These are phyloP conservation scores for Hecatera dysodea DNA, from an alignment of 2,888 invertebrate species.

Conservation along the genomic window DNA sequence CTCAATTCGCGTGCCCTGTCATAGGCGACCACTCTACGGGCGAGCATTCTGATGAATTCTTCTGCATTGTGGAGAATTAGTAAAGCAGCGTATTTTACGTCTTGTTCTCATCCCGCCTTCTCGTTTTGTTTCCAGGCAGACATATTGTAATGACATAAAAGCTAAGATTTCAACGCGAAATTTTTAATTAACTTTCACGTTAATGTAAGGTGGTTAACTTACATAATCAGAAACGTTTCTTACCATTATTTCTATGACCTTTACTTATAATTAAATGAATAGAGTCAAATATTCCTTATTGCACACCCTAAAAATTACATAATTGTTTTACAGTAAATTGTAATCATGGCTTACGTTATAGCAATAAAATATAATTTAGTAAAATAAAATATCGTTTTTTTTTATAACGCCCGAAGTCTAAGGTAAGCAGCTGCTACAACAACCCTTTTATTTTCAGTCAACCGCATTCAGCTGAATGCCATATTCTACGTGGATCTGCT, in stretches of 20 bases:
- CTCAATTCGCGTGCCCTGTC: constrained; percentile 57
- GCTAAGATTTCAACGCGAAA: constrained; percentile 39
- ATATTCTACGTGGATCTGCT: too few species aligned
- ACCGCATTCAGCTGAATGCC: too few species aligned
- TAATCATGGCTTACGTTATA: too few species aligned
- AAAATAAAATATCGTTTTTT: too few species aligned
- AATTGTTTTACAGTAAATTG: too few species aligned
- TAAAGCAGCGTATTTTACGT: constrained; percentile 63
- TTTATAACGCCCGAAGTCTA: too few species aligned
- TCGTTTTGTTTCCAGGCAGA: constrained; percentile 57
- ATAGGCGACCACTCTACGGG: constrained; percentile 61
- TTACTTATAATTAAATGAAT: background rate
- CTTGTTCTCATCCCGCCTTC: constrained; percentile 50
- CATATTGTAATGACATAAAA: constrained; percentile 59
- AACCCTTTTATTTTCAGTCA: background rate
- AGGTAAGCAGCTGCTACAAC: too few species aligned
- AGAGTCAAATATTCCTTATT: too few species aligned
- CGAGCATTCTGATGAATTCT: constrained; percentile 73
- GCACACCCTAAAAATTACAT: too few species aligned
- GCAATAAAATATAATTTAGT: too few species aligned
- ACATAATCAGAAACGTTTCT: constrained; percentile 9
- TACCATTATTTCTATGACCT: constrained; percentile 6
- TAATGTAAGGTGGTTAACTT: constrained; percentile 13
- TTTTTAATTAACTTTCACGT: constrained; percentile 39
- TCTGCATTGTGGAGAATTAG: constrained; percentile 71